Evolutionary conservation across 2,113 vertebrate species (phyloP), one percentile per base, ranked within the genome.

Genomic region (Pedetes capensis): DNA sequence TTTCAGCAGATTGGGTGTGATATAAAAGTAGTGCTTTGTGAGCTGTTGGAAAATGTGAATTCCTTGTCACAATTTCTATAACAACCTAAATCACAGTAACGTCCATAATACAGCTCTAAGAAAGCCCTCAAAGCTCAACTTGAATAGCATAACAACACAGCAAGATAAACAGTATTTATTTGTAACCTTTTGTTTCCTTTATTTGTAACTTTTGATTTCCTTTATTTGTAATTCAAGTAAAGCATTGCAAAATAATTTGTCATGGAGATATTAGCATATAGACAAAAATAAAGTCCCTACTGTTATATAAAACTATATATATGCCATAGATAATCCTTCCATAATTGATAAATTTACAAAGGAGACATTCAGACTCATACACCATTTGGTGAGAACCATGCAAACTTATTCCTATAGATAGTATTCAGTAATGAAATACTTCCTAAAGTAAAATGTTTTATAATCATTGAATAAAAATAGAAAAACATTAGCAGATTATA

Each of bases 1-100:
- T 97, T 94, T 84, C 47, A 87, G 95, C 97, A 96, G 69, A 93
- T 82, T 81, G 71, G 23, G 51, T 96, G 25, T 96, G 88, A 69
- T 75, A 37, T 79, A 87, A 97, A 97, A 97, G 95, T 79, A 95
- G 3, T 59, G 81, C 87, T 96, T 68, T 85, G 64, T 51, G 95
- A 64, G 88, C 34, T 72, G 69, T 61, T 57, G 9, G 39, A 47
- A 95, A 96, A 76, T 23, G 22, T 51, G 68, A 84, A 42, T 63
- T 74, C 53, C 53, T 93, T 18, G 9, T 68, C 29, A 42, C 23
- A 12, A 69, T 17, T 34, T 74, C 78, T 71, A 0, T n/a, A 22
- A 32, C 27, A 34, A 22, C 37, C 17, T 42, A 71, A 72, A 7
- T 44, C 53, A 64, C 18, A 37, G 3, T 53, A 39, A 23, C 61